Base-by-base conservation (phyloP, 2,888 invertebrate genomes). In the Chloromyia formosa region DNA sequence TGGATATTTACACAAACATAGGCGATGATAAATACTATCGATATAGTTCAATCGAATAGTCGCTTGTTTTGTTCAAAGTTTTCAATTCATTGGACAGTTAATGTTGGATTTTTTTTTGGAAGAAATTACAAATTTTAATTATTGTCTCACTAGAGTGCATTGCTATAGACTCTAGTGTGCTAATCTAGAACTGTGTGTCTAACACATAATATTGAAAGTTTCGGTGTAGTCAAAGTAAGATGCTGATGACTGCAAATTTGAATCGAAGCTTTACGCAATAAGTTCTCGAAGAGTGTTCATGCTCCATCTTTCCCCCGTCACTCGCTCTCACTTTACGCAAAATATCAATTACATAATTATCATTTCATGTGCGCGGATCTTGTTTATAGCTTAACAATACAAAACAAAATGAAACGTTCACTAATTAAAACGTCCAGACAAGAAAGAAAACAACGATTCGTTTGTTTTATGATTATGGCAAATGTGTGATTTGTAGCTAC, bases 201-300 rank as follows among this genome's bases (percentile, higher is more conserved):
- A 58, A 45, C 22, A 49, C 20, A 18, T 12, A 22, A 1, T 3
- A 22, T 22, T 12, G 66, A 73, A 73, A 73, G 61, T 53, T 73
- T 73, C 73, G 73, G 64, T 73, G 64, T 16, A 62, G n/a, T 49
- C 35, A 40, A 73, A 73, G 40, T 64, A 73, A 73, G 73, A 73
- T 73, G 73, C 73, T 73, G 73, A 9, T 64, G 73, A 61, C 73
- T 61, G 7, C 18, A 18, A 40, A 40, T 35, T 22, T 14, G 49
- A 20, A 10, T 22, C 16, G 4, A 66, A 49, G 10, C 45, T 16
- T 66, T 66, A 3, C 45, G 45, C 45, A 10, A 16, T n/a, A n/a
- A n/a, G n/a, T n/a, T 20, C 27, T 35, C 27, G 27, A n/a, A n/a
- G n/a, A 35, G 7, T 35, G 2, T 35, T 35, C 27, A 35, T 35